phyloP scores from a whole-genome alignment of 2,797 vertebrate genomes.

The Myioborus melanocephalus region DNA sequence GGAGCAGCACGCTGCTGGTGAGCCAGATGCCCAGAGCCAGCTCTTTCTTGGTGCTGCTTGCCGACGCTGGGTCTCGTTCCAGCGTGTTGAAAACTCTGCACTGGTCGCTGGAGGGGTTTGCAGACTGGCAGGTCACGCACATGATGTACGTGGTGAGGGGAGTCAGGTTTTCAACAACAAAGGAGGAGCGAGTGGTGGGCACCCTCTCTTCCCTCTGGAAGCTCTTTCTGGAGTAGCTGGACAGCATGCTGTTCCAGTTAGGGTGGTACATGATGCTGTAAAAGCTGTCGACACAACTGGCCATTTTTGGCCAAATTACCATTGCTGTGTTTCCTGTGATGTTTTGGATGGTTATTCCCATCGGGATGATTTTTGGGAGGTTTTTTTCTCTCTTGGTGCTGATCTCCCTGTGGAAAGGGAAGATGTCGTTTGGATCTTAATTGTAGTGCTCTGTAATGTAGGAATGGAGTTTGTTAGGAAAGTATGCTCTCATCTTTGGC shows the following conservation, averaged over 20 bases:
- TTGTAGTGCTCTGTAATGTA: background rate
- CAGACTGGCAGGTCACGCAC: slow-evolving; percentile 88
- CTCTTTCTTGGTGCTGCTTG: slow-evolving; percentile 77
- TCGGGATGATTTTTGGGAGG: background rate
- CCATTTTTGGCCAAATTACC: slow-evolving; percentile 82
- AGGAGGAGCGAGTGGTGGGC: slow-evolving; percentile 81
- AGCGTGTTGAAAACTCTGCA: slow-evolving; percentile 85
- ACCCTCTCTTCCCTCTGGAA: slow-evolving; percentile 87
- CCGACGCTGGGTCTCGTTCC: slow-evolving; percentile 63
- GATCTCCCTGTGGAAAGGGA: background rate
- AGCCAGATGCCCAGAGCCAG: slow-evolving; percentile 86
- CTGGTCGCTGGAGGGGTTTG: slow-evolving; percentile 83
- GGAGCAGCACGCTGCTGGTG: slow-evolving; percentile 84
- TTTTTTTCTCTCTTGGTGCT: background rate
- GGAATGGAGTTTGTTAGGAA: background rate
- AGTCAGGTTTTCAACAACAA: slow-evolving; percentile 81
- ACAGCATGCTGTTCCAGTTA: slow-evolving; percentile 85
- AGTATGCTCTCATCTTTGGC: background rate
- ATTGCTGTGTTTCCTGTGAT: slow-evolving; percentile 81
- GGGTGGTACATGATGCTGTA: slow-evolving; percentile 91
- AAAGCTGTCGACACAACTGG: slow-evolving; percentile 83
- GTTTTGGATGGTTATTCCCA: slow-evolving; percentile 84
- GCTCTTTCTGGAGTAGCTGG: slow-evolving; percentile 82
- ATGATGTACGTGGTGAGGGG: slow-evolving; percentile 86
- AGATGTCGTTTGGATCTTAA: background rate